Conservation (phyloP, 2,888 invertebrate genomes). For the Gasteruption jaculator region DNA sequence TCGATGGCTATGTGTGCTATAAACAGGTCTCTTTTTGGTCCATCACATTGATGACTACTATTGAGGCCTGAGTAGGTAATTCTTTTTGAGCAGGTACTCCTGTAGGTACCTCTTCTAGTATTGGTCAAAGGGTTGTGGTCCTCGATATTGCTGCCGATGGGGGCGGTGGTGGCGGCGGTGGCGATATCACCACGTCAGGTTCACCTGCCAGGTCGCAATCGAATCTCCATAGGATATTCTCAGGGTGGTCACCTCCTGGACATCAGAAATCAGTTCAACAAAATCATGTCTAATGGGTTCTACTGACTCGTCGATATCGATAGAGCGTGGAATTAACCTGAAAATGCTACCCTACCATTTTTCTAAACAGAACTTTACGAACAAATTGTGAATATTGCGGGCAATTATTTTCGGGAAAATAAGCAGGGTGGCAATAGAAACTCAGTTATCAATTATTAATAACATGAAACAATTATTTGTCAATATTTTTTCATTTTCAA, state of each 20-base stretch:
- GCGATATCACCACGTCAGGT: conserved; percentile 47
- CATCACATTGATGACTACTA: conserved; percentile 38
- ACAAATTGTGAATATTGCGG: too few species aligned
- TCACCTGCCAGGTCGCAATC: conserved; percentile 50
- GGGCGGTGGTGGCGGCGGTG: conserved; percentile 41
- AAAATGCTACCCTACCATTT: not conserved
- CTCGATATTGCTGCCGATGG: conserved; percentile 43
- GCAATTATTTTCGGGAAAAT: too few species aligned
- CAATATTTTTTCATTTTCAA: too few species aligned
- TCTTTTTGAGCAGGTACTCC: conserved; percentile 44
- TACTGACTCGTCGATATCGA: not conserved
- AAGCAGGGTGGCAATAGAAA: too few species aligned
- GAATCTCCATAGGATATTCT: conserved; percentile 49
- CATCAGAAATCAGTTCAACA: not conserved
- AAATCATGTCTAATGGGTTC: not conserved
- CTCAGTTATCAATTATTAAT: too few species aligned
- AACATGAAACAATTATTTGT: too few species aligned
- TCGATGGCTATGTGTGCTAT: conserved; percentile 43
- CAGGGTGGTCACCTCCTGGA: conserved; percentile 51
- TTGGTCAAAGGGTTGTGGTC: conserved; percentile 49
- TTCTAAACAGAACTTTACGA: not conserved
- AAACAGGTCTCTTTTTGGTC: conserved; percentile 47
- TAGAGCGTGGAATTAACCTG: not conserved
- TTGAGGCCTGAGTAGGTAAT: conserved; percentile 37
- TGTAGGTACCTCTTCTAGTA: conserved; percentile 49